Percentiles rank a stretch among this genome's conserved stretches.
phyloP scores from a whole-genome alignment of 1,140 invertebrate species.

The Drosophila ambigua region DNA sequence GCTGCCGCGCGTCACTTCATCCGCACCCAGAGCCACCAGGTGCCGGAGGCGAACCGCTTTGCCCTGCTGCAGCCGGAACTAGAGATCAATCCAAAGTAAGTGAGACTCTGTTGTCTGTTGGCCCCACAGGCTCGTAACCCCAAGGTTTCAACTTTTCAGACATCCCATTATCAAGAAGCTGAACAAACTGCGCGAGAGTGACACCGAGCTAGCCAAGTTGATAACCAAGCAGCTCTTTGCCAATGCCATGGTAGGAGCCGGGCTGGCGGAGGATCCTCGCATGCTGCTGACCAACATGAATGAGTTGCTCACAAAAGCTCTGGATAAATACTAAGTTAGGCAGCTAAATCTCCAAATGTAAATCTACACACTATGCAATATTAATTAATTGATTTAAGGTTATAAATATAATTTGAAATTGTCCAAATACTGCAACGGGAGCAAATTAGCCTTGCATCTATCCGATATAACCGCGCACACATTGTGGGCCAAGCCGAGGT shows the following conservation, averaged over 20 bases:
- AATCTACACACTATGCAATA: conserved; percentile 11
- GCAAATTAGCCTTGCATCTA: too few species aligned
- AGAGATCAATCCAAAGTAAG: conserved; percentile 96
- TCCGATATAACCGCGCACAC: too few species aligned
- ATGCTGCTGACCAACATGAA: conserved; percentile 93
- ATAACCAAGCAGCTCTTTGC: conserved; percentile 96
- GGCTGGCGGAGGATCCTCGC: conserved; percentile 96
- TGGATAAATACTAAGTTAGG: conserved; percentile 89
- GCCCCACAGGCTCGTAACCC: background rate
- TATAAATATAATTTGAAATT: conserved; percentile 30
- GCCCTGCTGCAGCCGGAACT: conserved; percentile 94
- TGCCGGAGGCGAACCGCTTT: conserved; percentile 94
- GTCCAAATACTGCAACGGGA: too few species aligned
- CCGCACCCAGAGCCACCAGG: conserved; percentile 92
- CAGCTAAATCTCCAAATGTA: background rate
- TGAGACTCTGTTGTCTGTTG: background rate
- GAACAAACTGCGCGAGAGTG: conserved; percentile 88
- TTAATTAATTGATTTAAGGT: conserved; percentile 18
- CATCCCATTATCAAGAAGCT: conserved; percentile 97
- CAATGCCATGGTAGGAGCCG: conserved; percentile 97
- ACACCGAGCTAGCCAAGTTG: conserved; percentile 93
- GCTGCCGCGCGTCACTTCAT: conserved; percentile 97
- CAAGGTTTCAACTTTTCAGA: conserved; percentile 82
- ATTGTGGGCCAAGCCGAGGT: too few species aligned
- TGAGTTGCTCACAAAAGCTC: conserved; percentile 91